A percentile compares a stretch with the other conserved stretches of the same genome.
Evolutionary conservation across 2,888 invertebrate genomes (phyloP).

Genomic region (Thera obeliscata): DNA sequence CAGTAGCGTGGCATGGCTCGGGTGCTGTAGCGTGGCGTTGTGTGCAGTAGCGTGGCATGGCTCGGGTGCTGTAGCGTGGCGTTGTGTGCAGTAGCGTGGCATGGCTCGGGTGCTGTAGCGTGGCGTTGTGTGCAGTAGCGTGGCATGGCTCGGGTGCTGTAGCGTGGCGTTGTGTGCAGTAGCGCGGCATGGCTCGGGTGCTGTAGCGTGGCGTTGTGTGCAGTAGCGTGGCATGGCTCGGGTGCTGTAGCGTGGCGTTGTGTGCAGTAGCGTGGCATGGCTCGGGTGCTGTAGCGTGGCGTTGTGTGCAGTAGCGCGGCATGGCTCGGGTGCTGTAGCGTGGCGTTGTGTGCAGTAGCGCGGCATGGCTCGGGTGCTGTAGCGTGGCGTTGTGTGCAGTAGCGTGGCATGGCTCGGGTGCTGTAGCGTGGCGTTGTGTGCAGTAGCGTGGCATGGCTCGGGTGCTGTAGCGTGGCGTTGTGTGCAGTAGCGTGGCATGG

Average conservation of each 20-base stretch:
- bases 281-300: too few relatives aligned
- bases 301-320: background rate
- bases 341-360: conserved; percentile 62
- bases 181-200: too few relatives aligned
- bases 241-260: conserved; percentile 19
- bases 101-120: too few relatives aligned
- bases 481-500: conserved; percentile 5
- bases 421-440: conserved; percentile 18
- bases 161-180: conserved; percentile 62
- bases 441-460: conserved; percentile 62
- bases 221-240: conserved; percentile 5
- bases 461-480: too few relatives aligned
- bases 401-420: conserved; percentile 6
- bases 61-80: conserved; percentile 20
- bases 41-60: conserved; percentile 5
- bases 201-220: too few relatives aligned
- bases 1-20: conserved; percentile 62
- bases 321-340: conserved; percentile 26
- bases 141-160: conserved; percentile 27
- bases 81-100: conserved; percentile 62
- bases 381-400: too few relatives aligned
- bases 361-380: too few relatives aligned
- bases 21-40: too few relatives aligned
- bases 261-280: conserved; percentile 62
- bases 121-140: background rate